Percentiles rank a stretch among this genome's conserved stretches.
phyloP scores from a whole-genome alignment of 1,140 invertebrate species.

The Rhynchophorus ferrugineus region DNA sequence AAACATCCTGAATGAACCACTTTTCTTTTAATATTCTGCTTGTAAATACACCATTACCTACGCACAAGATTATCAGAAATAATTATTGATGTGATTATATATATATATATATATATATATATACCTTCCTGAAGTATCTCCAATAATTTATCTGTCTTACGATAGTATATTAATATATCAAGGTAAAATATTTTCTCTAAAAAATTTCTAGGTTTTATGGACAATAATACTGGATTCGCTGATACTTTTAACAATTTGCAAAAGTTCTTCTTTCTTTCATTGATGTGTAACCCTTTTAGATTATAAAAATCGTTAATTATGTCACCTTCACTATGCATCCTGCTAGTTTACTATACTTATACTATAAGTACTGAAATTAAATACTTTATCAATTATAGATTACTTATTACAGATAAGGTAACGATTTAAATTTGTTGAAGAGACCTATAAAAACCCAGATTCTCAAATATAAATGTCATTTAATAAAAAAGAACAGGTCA shows the following conservation, averaged over 20 bases:
- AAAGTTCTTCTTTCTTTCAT: background rate
- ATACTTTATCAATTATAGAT: too few relatives aligned
- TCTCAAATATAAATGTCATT: too few relatives aligned
- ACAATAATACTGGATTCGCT: background rate
- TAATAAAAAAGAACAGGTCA: too few relatives aligned
- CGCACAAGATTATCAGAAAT: too few relatives aligned
- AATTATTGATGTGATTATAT: background rate
- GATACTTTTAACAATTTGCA: background rate
- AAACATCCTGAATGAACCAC: slow-evolving; percentile 11
- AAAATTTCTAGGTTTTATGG: background rate
- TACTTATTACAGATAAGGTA: too few relatives aligned
- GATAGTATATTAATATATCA: background rate
- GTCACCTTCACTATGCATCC: too few relatives aligned
- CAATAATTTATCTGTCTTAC: background rate
- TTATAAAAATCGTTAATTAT: too few relatives aligned
- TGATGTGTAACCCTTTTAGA: background rate
- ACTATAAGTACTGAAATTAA: too few relatives aligned
- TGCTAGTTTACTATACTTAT: too few relatives aligned
- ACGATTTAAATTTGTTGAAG: too few relatives aligned
- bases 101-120: background rate
- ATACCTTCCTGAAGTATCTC: background rate
- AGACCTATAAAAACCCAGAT: too few relatives aligned
- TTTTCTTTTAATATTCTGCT: slow-evolving; percentile 14
- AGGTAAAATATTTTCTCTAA: background rate
- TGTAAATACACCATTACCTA: slow-evolving; percentile 5